phyloP scores from a whole-genome alignment of 1,140 invertebrate genomes.

The Cotesia vestalis region DNA sequence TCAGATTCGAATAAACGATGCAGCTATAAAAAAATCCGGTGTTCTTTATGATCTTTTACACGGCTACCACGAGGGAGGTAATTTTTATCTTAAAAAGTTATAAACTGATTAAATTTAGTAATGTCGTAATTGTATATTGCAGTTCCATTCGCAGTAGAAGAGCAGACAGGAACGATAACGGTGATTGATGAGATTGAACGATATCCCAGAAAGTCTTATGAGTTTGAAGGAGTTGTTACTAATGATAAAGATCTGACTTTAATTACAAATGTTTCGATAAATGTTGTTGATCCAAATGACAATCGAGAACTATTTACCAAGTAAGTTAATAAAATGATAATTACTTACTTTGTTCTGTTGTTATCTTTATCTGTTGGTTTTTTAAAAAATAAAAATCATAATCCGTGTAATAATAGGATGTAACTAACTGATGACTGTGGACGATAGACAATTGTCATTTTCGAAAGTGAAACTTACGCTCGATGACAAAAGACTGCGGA shows the following conservation, averaged over 20 bases:
- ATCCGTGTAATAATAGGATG: too few species aligned
- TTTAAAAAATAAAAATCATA: too few species aligned
- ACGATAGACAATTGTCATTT: too few species aligned
- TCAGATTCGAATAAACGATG: slow-evolving; percentile 79
- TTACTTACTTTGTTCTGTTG: not conserved
- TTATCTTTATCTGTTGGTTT: not conserved
- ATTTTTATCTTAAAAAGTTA: slow-evolving; percentile 29
- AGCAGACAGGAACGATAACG: slow-evolving; percentile 86
- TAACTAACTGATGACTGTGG: not conserved
- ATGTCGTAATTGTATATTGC: slow-evolving; percentile 43
- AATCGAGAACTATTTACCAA: slow-evolving; percentile 74
- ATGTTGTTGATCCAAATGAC: slow-evolving; percentile 80
- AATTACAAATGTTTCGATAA: slow-evolving; percentile 83
- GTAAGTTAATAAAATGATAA: slow-evolving; percentile 62
- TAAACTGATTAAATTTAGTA: not conserved
- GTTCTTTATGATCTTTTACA: slow-evolving; percentile 82
- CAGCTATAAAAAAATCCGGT: slow-evolving; percentile 72
- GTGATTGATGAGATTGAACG: slow-evolving; percentile 80
- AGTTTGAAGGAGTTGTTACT: slow-evolving; percentile 83
- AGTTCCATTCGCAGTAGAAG: slow-evolving; percentile 91
- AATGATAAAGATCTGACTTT: slow-evolving; percentile 74
- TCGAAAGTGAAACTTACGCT: not conserved
- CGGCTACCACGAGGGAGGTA: slow-evolving; percentile 83
- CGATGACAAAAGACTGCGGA: too few species aligned
- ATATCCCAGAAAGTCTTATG: slow-evolving; percentile 74